Base-by-base conservation (phyloP, 2,797 vertebrate genomes). In the Coregonus sp. region DNA sequence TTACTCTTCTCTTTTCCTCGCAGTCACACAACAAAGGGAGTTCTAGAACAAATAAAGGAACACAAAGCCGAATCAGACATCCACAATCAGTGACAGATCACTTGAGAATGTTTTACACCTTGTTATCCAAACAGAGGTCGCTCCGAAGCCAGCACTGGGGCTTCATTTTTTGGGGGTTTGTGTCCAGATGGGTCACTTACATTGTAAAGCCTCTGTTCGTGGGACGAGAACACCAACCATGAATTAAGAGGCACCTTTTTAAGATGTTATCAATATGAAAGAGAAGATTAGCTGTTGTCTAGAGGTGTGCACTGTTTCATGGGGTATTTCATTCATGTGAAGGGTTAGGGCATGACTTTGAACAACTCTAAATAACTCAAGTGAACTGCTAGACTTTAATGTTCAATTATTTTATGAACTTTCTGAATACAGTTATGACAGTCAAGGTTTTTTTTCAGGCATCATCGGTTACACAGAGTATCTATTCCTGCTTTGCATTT, bases 381-480 rank as follows among this genome's bases (percentile, higher is more conserved):
- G 81, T 83, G 76, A 40, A 78, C 81, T 20, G 74, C 6, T 81
- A 85, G 73, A 82, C 82, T 66, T 94, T 77, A 29, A 16, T 72
- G 31, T 9, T 88, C 9, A 47, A 85, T 86, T 84, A 88, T 77
- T 82, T 77, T 63, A 56, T n/a, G 0, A 35, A 52, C 50, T 52
- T 72, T 15, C 56, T 72, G 15, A 76, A 86, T 47, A 47, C 40
- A 47, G 7, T 47, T 47, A 47, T 81, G 80, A 9, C 18, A 50
- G 7, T 20, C 20, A 50, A 18, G 40, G 3, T 50, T 7, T 61
- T 3, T 63, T 99, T 88, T 89, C 99, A 99, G 97, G 97, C 92
- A 92, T 97, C 91, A 96, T 99, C 92, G 96, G 96, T 88, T 99
- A 99, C 84, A 98, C 97, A n/a, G 97, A 98, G 84, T 98, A 97